A percentile compares a stretch with the other conserved stretches of the same genome.
Evolutionary conservation across 2,888 invertebrate species (phyloP).

Genomic region (Mayetiola destructor): DNA sequence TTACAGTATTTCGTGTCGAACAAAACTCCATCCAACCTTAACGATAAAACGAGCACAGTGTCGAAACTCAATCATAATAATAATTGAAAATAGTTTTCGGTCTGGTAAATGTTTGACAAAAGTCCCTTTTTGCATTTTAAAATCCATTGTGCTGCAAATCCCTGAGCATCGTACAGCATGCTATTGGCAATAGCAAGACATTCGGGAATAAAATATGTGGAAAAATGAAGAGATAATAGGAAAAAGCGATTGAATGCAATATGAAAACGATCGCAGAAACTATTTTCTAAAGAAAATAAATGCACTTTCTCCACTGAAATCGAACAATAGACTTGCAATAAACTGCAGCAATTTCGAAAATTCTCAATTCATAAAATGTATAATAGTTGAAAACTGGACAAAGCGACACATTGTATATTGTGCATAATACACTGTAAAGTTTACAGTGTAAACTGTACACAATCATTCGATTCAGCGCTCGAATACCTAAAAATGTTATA

Average conservation of each 20-base stretch:
- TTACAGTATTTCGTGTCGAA: too few relatives aligned
- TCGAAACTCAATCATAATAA: constrained; percentile 4
- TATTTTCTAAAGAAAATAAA: not conserved
- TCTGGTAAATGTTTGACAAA: too few relatives aligned
- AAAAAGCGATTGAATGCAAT: constrained; percentile 2
- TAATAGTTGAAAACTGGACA: not conserved
- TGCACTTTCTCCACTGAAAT: not conserved
- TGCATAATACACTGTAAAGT: too few relatives aligned
- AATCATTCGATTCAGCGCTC: too few relatives aligned
- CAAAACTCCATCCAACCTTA: too few relatives aligned
- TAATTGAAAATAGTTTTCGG: too few relatives aligned
- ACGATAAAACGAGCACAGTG: not conserved
- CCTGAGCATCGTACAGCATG: too few relatives aligned
- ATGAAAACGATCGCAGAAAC: constrained; percentile 4
- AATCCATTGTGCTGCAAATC: too few relatives aligned
- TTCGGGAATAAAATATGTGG: not conserved
- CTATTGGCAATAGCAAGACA: not conserved
- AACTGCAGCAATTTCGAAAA: constrained; percentile 11
- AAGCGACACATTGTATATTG: too few relatives aligned
- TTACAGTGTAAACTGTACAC: too few relatives aligned
- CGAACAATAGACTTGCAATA: constrained; percentile 1
- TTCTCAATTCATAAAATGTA: constrained; percentile 12
- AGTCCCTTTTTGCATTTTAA: too few relatives aligned
- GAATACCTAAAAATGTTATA: not conserved
- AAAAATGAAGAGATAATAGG: not conserved